Base-by-base conservation (phyloP, 2,888 invertebrate species). In the Eubasilissa splendida region DNA sequence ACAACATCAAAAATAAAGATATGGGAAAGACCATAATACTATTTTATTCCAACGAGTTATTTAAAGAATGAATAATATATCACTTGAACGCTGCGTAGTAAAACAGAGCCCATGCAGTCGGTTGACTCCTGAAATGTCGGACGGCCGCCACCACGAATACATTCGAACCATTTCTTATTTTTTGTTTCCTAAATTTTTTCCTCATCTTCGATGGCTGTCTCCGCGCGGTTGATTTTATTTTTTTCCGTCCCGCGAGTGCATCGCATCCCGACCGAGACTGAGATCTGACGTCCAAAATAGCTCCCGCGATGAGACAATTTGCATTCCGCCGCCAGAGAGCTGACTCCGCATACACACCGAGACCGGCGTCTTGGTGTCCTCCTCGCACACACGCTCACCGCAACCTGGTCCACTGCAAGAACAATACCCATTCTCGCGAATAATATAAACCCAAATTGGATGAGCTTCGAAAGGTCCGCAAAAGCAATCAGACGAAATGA, bases 281-380 rank as follows among this genome's bases (percentile, higher is more conserved):
- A 80, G 76, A 81, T 83, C 81, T 70, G 76, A 73, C 74, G 83
- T 83, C 83, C 78, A 80, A 83, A 83, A 83, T 83, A 83, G 77
- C 83, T 82, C 80, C 68, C 77, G 76, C 78, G 82, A 83, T 82
- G 82, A 83, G 83, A 83, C 83, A 82, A 83, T 83, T 83, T 83
- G 83, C 83, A 83, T 83, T 83, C 83, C 83, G 65, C 76, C 60
- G 77, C 80, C 82, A 80, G 80, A 79, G 68, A 73, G 63, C 63
- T 63, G 71, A 60, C 65, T 56, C 54, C 65, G 74, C 79, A 42
- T 76, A 77, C 63, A 73, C 73, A 56, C 56, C 59, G 70, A 31
- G 70, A 71, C 54, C 14, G 31, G 58, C 22, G 14, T 58, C 31
- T 42, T n/a, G 22, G 54, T n/a, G 58, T 11, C 8, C 50, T 11